Percentiles rank a stretch among this genome's conserved stretches.
These are phyloP conservation scores for Xanthia icteritia DNA, from an alignment of 2,888 invertebrate genomes.

Conservation along the genomic window DNA sequence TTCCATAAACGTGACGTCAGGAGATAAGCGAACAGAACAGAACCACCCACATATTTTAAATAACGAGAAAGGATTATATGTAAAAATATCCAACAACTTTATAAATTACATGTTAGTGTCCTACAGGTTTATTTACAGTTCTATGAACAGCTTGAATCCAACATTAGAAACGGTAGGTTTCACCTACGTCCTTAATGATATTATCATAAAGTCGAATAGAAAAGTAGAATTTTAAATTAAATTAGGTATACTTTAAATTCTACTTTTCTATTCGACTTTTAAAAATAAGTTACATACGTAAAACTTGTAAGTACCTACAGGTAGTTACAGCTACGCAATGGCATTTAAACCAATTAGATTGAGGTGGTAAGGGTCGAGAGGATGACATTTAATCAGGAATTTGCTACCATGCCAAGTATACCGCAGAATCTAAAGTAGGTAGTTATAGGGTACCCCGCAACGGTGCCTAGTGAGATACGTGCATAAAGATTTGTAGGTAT, in stretches of 20 bases:
- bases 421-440: conserved; percentile 3
- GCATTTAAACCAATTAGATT: conserved; percentile 31
- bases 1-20: conserved; percentile 42
- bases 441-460: neutral
- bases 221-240: too few relatives aligned
- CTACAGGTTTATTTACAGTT: neutral
- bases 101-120: neutral
- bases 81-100: neutral
- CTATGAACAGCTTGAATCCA: conserved; percentile 1
- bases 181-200: neutral
- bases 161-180: neutral
- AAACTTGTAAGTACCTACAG: neutral
- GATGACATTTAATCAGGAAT: conserved; percentile 30
- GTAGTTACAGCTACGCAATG: conserved; percentile 10
- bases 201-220: neutral
- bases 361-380: conserved; percentile 7
- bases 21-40: conserved; percentile 30
- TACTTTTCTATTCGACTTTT: too few relatives aligned
- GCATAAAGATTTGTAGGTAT: neutral
- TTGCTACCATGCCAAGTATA: conserved; percentile 23
- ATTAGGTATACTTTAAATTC: too few relatives aligned
- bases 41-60: conserved; percentile 33
- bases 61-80: conserved; percentile 20
- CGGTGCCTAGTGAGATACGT: neutral
- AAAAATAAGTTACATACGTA: neutral